Percentiles rank a stretch among this genome's conserved stretches.
These are phyloP conservation scores for Pangasius mekongensis DNA, from an alignment of 2,797 vertebrate species.

Conservation along the genomic window DNA sequence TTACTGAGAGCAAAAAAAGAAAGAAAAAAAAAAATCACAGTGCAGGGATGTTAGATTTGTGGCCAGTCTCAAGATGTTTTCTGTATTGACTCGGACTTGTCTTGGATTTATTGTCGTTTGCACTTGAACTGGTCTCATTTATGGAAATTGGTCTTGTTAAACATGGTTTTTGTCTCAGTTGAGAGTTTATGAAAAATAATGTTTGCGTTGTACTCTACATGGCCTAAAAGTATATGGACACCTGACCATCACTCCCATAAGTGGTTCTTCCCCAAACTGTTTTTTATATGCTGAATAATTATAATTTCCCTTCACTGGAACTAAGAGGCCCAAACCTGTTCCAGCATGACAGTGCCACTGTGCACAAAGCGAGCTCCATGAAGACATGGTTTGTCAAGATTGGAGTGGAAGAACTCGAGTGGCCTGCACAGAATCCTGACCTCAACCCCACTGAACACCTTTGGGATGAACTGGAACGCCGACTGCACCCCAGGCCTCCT, in stretches of 20 bases:
- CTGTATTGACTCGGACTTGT: background rate
- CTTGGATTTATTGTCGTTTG: background rate
- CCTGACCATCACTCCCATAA: background rate
- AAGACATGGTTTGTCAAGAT: background rate
- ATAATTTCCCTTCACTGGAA: background rate
- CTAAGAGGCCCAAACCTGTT: background rate
- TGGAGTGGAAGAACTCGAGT: background rate
- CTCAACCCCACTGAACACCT: background rate
- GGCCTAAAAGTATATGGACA: background rate
- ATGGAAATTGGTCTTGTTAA: background rate
- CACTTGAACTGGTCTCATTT: background rate
- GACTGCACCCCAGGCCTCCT: background rate
- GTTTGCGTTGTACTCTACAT: background rate
- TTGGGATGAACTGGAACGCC: background rate
- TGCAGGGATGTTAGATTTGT: background rate
- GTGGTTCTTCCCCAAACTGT: background rate
- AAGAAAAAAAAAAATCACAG: background rate
- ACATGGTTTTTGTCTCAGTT: background rate
- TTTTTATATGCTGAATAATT: background rate
- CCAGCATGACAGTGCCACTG: background rate
- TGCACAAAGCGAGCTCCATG: background rate
- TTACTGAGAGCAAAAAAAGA: background rate
- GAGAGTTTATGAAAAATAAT: background rate
- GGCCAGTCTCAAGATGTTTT: background rate
- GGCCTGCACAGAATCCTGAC: background rate